Percentiles rank a stretch among this genome's conserved stretches.
Evolutionary conservation across 2,888 invertebrate genomes (phyloP).

Genomic region (Lacanobia oleracea): DNA sequence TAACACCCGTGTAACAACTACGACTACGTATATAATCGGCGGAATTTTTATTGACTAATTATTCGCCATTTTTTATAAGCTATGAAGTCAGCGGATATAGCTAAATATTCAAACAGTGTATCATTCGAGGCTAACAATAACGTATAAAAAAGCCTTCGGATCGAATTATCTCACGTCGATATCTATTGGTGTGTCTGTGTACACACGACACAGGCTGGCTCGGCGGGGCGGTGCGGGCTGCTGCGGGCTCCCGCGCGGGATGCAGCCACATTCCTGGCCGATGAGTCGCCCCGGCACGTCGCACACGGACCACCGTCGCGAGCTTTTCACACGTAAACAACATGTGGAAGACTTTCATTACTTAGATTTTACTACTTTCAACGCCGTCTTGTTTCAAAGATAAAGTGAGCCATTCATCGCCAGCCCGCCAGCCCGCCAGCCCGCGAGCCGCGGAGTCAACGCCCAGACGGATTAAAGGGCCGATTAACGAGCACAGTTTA

Average conservation of each 20-base stretch:
- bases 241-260: conserved; percentile 64
- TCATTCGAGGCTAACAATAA: conserved; percentile 89
- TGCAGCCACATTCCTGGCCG: conserved; percentile 85
- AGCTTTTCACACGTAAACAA: conserved; percentile 77
- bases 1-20: conserved; percentile 88
- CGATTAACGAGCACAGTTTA: conserved; percentile 88
- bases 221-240: conserved; percentile 28
- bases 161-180: conserved; percentile 85
- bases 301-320: conserved; percentile 67
- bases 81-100: conserved; percentile 90
- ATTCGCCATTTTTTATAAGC: conserved; percentile 89
- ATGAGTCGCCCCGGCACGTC: conserved; percentile 76
- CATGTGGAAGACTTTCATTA: conserved; percentile 73
- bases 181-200: conserved; percentile 70
- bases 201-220: conserved; percentile 47
- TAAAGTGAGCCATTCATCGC: conserved; percentile 76
- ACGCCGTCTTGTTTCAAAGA: conserved; percentile 71
- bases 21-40: conserved; percentile 85
- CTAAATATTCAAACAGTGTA: conserved; percentile 90
- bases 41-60: conserved; percentile 91
- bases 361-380: conserved; percentile 79
- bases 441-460: conserved; percentile 82
- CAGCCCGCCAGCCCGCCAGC: conserved; percentile 65
- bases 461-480: conserved; percentile 89
- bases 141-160: conserved; percentile 82